Conservation (phyloP, 2,113 vertebrate species). For the Coregonus clupeaformis region DNA sequence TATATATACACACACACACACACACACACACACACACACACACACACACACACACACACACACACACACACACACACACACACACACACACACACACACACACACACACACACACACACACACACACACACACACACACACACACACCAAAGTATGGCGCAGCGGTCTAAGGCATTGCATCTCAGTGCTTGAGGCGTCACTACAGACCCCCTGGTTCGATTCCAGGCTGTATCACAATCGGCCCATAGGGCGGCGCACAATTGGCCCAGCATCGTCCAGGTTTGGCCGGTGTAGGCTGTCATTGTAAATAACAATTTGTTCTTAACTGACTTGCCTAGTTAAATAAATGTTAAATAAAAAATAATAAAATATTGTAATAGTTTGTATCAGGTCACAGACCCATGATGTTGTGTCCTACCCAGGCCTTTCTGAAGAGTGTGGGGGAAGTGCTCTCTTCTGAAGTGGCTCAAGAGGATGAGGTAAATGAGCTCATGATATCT, state of each 20-base stretch:
- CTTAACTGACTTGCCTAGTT: no score
- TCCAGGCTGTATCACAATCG: no score
- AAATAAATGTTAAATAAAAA: no score
- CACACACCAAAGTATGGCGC: no score
- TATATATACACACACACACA: not conserved
- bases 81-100: slow-evolving; percentile 5
- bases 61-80: slow-evolving; percentile 10
- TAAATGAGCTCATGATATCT: slow-evolving; percentile 60
- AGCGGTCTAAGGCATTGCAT: no score
- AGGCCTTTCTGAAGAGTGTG: slow-evolving; percentile 86
- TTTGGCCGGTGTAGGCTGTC: no score
- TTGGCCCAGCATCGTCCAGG: no score
- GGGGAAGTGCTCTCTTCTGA: slow-evolving; percentile 77
- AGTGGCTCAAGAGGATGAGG: slow-evolving; percentile 64
- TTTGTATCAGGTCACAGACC: slow-evolving; percentile 41
- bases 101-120: slow-evolving; percentile 16
- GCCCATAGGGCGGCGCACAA: no score
- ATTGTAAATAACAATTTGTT: no score
- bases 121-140: no score
- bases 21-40: slow-evolving; percentile 8
- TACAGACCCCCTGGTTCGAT: no score
- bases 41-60: not conserved
- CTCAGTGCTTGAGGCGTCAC: no score
- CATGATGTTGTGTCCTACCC: slow-evolving; percentile 48
- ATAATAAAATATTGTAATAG: slow-evolving; percentile 27